Percentiles rank a stretch among this genome's conserved stretches.
Conservation (phyloP, 2,113 vertebrate species). For the Ictalurus furcatus region DNA sequence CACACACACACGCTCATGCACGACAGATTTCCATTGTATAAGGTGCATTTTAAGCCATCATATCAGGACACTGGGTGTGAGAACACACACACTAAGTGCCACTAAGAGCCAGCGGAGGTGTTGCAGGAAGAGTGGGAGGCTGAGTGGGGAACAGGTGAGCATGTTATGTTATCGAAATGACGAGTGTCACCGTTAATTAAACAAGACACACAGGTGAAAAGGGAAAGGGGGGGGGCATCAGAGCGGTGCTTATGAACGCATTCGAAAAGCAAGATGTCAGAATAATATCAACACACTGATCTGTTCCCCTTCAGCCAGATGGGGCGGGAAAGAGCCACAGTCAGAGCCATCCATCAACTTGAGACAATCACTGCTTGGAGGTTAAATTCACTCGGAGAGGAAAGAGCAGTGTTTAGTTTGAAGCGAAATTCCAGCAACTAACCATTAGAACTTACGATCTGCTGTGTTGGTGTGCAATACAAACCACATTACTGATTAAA, state of each 20-base stretch:
- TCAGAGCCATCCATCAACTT: constrained; percentile 40
- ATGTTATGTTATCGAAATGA: background rate
- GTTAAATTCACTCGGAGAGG: constrained; percentile 20
- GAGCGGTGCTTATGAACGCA: constrained; percentile 14
- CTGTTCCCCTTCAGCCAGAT: background rate
- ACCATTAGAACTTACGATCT: background rate
- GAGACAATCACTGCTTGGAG: constrained; percentile 12
- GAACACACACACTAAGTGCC: background rate
- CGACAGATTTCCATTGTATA: constrained; percentile 2
- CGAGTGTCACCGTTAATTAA: constrained; percentile 12
- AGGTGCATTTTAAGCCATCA: background rate
- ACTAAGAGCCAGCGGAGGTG: constrained; percentile 5
- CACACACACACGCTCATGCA: background rate
- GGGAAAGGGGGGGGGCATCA: too few species aligned
- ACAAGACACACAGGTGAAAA: background rate
- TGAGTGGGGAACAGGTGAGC: constrained; percentile 26
- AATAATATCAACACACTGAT: constrained; percentile 27
- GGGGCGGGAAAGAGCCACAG: background rate
- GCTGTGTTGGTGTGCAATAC: background rate
- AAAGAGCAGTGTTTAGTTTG: constrained; percentile 29
- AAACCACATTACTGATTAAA: constrained; percentile 2
- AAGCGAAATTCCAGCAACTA: constrained; percentile 24
- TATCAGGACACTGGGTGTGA: background rate
- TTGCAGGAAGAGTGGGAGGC: background rate
- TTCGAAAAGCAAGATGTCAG: constrained; percentile 17